Evolutionary conservation across 2,888 invertebrate genomes (phyloP).

Genomic region (Pterostichus niger): DNA sequence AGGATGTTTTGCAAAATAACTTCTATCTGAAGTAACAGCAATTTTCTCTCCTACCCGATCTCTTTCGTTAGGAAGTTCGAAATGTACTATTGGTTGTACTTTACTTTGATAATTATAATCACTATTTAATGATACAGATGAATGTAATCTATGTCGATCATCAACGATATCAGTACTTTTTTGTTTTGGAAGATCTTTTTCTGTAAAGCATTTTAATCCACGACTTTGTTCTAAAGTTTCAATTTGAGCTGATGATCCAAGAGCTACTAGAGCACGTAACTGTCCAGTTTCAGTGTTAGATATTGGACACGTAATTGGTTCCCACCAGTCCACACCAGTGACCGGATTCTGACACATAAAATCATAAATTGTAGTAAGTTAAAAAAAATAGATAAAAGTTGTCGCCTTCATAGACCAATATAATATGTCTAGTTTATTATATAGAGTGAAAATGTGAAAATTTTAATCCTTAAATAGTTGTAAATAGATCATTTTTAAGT

Average conservation of each 20-base stretch:
- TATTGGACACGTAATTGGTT: conserved; percentile 77
- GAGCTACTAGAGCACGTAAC: conserved; percentile 80
- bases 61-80: neutral
- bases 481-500: no score
- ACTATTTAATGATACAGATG: neutral
- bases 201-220: neutral
- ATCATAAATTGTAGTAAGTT: neutral
- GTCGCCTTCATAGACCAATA: no score
- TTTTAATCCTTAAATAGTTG: no score
- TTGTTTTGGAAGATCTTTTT: conserved; percentile 1
- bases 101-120: neutral
- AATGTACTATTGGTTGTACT: neutral
- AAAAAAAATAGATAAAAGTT: no score
- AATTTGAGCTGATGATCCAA: conserved; percentile 82
- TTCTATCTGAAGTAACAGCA: conserved; percentile 21
- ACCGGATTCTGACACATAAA: conserved; percentile 78
- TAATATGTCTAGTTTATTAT: no score
- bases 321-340: conserved; percentile 82
- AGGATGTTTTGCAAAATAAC: neutral
- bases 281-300: conserved; percentile 78
- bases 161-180: conserved; percentile 7
- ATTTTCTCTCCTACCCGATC: neutral
- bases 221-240: conserved; percentile 76
- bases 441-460: no score
- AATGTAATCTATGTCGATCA: neutral